phyloP scores from a whole-genome alignment of 2,113 vertebrate genomes.

The Mastomys coucha region DNA sequence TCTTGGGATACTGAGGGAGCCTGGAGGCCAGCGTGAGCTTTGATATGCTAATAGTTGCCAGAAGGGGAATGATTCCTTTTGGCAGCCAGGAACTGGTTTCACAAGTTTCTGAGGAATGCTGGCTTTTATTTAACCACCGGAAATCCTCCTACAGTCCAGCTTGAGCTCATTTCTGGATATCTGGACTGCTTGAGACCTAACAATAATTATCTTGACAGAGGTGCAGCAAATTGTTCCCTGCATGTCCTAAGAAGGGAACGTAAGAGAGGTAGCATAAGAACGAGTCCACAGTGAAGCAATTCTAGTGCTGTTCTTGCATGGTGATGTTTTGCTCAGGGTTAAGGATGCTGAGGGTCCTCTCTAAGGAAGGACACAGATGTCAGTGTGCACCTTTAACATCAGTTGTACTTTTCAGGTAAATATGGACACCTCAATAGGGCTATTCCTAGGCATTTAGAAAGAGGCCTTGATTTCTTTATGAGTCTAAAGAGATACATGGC shows the following conservation, averaged over 20 bases:
- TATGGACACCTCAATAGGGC: neutral
- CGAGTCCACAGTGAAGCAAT: neutral
- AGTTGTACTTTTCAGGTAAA: neutral
- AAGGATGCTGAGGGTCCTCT: neutral
- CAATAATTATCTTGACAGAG: neutral
- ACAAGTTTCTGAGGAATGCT: neutral
- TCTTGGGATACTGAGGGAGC: neutral
- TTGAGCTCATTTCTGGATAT: neutral
- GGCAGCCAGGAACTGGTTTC: neutral
- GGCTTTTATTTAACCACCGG: neutral
- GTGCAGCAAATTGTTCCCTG: neutral
- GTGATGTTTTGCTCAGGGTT: neutral
- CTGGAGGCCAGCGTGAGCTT: neutral
- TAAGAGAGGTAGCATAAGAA: neutral
- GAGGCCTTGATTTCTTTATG: slow-evolving; percentile 30
- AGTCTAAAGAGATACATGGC: neutral
- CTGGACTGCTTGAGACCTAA: neutral
- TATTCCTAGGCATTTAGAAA: neutral
- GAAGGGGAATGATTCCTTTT: neutral
- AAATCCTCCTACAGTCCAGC: neutral
- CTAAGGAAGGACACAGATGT: neutral
- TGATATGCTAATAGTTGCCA: neutral
- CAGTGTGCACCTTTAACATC: neutral
- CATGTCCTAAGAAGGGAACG: neutral
- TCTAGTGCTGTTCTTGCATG: neutral